Evolutionary conservation across 2,888 invertebrate species (phyloP).

Genomic region (Epinotia brunnichana): DNA sequence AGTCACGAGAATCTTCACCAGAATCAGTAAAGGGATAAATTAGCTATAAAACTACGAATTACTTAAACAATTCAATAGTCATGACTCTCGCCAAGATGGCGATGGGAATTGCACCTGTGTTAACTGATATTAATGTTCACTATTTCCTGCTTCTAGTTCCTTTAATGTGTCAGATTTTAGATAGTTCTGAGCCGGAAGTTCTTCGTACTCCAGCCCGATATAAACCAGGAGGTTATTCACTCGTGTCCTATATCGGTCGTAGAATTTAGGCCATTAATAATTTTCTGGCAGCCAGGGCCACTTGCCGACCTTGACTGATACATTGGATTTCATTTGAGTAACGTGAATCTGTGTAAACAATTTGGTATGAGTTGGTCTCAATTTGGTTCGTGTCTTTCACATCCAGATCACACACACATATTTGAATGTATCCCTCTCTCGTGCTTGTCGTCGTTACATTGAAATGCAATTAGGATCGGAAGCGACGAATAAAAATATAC

Average conservation of each 20-base stretch:
- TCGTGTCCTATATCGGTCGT: slow-evolving; percentile 29
- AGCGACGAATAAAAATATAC: background rate
- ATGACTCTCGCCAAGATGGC: no score
- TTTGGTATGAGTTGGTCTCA: background rate
- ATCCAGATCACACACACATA: no score
- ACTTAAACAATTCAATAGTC: no score
- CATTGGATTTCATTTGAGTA: slow-evolving; percentile 11
- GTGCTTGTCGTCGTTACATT: no score
- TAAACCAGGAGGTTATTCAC: slow-evolving; percentile 37
- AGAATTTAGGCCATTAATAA: slow-evolving; percentile 25
- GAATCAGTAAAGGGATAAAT: no score
- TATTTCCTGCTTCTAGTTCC: no score
- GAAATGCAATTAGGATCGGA: background rate
- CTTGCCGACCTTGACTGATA: slow-evolving; percentile 32
- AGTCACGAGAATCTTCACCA: no score
- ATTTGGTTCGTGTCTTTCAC: background rate
- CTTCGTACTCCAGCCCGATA: background rate
- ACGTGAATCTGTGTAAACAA: slow-evolving; percentile 2
- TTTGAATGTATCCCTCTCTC: background rate
- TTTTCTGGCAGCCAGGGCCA: slow-evolving; percentile 32
- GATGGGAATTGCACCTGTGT: no score
- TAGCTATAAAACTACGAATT: no score
- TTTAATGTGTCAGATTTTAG: no score
- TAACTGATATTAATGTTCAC: no score
- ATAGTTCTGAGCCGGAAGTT: background rate